phyloP scores from a whole-genome alignment of 2,797 vertebrate genomes.

The Arvicola amphibius region DNA sequence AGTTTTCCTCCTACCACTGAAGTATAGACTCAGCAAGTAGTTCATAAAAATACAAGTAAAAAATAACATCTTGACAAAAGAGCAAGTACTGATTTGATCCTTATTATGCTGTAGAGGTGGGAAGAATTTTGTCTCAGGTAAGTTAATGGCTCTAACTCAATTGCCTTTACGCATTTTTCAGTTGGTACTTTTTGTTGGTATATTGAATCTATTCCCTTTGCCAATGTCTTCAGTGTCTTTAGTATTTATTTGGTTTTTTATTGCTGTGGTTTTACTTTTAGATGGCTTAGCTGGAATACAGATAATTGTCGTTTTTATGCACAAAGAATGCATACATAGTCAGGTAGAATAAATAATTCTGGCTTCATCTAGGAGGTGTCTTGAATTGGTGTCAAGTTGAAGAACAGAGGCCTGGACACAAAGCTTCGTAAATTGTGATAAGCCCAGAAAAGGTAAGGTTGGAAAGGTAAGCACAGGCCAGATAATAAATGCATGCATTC shows the following conservation, averaged over 20 bases:
- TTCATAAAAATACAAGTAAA: not conserved
- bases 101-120: not conserved
- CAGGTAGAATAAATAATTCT: conserved; percentile 6
- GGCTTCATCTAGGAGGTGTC: not conserved
- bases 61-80: not conserved
- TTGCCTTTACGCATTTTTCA: conserved; percentile 59
- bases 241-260: not conserved
- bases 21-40: not conserved
- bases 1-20: not conserved
- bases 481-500: conserved; percentile 21
- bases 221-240: not conserved
- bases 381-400: conserved; percentile 50
- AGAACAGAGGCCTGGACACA: conserved; percentile 53
- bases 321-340: not conserved
- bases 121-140: not conserved
- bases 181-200: conserved; percentile 24
- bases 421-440: conserved; percentile 37
- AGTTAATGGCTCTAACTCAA: not conserved
- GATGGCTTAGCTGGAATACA: not conserved
- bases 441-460: conserved; percentile 34
- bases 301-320: conserved; percentile 16
- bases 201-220: conserved; percentile 46
- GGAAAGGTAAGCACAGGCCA: conserved; percentile 44
- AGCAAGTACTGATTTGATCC: conserved; percentile 27
- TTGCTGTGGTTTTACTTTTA: conserved; percentile 39